A percentile compares a stretch with the other conserved stretches of the same genome.
These are phyloP conservation scores for Adela reaumurella DNA, from an alignment of 2,888 invertebrate genomes.

Conservation along the genomic window DNA sequence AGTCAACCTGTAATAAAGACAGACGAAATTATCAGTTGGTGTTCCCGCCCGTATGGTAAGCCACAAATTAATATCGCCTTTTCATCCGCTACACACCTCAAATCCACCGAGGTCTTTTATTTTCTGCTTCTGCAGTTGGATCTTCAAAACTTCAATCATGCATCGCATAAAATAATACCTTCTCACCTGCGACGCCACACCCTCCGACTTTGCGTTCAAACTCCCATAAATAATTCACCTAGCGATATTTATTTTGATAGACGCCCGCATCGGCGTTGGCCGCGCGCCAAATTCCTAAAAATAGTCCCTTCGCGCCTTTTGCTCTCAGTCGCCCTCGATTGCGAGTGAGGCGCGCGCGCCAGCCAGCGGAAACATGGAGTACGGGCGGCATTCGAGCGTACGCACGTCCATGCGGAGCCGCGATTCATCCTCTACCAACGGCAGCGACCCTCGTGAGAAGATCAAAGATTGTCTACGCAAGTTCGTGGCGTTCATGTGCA, in stretches of 20 bases:
- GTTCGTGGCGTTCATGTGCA: conserved; percentile 87
- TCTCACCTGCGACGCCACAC: too few relatives aligned
- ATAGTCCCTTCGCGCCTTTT: conserved; percentile 6
- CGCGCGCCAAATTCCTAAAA: conserved; percentile 4
- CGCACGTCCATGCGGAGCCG: conserved; percentile 63
- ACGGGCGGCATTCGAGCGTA: conserved; percentile 32
- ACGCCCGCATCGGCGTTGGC: conserved; percentile 10
- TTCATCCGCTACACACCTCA: too few relatives aligned
- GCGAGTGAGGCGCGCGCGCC: conserved; percentile 3
- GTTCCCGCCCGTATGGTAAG: not conserved
- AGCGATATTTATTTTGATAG: conserved; percentile 8
- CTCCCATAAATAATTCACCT: not conserved
- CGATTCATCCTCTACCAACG: conserved; percentile 64
- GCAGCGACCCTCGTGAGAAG: conserved; percentile 67
- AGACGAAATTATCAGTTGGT: not conserved
- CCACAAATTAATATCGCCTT: too few relatives aligned
- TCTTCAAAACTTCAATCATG: too few relatives aligned
- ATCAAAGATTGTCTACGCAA: conserved; percentile 84
- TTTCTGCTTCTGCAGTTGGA: too few relatives aligned
- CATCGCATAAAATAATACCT: too few relatives aligned
- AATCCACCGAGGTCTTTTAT: too few relatives aligned
- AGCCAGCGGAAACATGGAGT: conserved; percentile 31
- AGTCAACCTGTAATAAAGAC: not conserved
- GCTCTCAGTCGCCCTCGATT: conserved; percentile 7
- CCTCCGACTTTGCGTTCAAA: not conserved